phyloP scores from a whole-genome alignment of 2,797 vertebrate species.

The Coregonus sp. region DNA sequence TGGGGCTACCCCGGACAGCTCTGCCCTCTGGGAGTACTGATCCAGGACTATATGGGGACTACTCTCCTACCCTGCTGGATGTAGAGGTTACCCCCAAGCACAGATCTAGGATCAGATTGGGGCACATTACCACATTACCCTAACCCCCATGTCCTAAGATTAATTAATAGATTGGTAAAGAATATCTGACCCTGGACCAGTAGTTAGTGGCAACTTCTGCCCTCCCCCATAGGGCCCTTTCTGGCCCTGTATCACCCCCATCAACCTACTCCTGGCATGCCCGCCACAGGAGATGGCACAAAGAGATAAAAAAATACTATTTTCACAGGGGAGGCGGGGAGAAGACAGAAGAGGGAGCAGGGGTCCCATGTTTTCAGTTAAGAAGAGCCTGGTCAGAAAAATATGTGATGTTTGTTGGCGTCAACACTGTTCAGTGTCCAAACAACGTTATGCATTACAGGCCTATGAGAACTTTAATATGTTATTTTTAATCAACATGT shows the following conservation, averaged over 20 bases:
- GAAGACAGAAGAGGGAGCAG: not conserved
- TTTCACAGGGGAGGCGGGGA: not conserved
- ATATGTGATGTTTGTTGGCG: constrained; percentile 7
- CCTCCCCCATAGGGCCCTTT: no score
- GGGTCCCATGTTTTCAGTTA: constrained; percentile 18
- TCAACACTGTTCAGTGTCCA: constrained; percentile 5
- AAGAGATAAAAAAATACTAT: not conserved
- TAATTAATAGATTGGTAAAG: not conserved
- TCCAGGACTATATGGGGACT: constrained; percentile 11
- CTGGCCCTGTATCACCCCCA: not conserved
- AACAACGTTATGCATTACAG: not conserved
- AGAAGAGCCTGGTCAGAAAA: constrained; percentile 15
- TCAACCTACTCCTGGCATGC: not conserved
- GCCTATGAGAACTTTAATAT: constrained; percentile 19
- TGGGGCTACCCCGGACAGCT: constrained; percentile 74
- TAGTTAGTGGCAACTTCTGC: not conserved
- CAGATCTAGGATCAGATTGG: not conserved
- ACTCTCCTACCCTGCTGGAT: no score
- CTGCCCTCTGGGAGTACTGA: constrained; percentile 94
- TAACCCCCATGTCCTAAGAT: no score
- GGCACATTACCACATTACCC: no score
- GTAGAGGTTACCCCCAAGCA: not conserved
- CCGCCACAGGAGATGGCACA: not conserved
- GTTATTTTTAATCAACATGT: constrained; percentile 5
- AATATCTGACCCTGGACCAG: not conserved